These are phyloP conservation scores for Coreoperca whiteheadi DNA, from an alignment of 2,113 vertebrate species.

Conservation along the genomic window DNA sequence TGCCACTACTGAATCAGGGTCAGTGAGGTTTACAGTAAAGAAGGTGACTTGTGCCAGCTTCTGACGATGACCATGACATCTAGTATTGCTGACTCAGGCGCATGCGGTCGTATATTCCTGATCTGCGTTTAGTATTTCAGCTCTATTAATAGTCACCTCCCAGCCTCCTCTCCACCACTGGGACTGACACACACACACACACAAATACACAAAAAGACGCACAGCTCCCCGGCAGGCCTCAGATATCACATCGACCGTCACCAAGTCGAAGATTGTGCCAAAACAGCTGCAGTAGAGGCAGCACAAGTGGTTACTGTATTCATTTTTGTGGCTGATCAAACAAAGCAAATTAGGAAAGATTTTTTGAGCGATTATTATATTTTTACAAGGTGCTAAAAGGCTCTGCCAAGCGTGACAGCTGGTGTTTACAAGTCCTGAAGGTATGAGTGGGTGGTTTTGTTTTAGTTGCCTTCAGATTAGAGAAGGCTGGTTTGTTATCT, in stretches of 20 bases:
- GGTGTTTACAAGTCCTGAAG: conserved; percentile 34
- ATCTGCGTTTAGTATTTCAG: conserved; percentile 80
- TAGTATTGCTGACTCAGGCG: conserved; percentile 2
- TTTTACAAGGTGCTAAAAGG: neutral
- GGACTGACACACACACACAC: conserved; percentile 31
- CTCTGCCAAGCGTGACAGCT: conserved; percentile 13
- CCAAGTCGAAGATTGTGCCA: neutral
- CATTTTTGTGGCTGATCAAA: neutral
- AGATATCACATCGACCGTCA: conserved; percentile 66
- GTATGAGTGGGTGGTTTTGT: conserved; percentile 1
- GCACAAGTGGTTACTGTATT: neutral
- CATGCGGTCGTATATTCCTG: conserved; percentile 47
- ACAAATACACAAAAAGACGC: conserved; percentile 22
- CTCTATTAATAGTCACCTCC: conserved; percentile 79
- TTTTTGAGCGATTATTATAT: neutral
- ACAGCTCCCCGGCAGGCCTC: conserved; percentile 50
- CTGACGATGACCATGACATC: neutral
- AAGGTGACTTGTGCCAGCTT: conserved; percentile 25
- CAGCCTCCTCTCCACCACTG: conserved; percentile 37
- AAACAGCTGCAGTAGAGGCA: conserved; percentile 10
- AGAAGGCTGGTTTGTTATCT: neutral
- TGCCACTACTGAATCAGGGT: conserved; percentile 18
- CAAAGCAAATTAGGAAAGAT: neutral
- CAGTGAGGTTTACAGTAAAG: conserved; percentile 35
- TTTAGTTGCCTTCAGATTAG: neutral